Percentiles rank a stretch among this genome's conserved stretches.
Conservation (phyloP, 64 coral and sea anemone genomes). For the Hydrozoanthus tunicans region DNA sequence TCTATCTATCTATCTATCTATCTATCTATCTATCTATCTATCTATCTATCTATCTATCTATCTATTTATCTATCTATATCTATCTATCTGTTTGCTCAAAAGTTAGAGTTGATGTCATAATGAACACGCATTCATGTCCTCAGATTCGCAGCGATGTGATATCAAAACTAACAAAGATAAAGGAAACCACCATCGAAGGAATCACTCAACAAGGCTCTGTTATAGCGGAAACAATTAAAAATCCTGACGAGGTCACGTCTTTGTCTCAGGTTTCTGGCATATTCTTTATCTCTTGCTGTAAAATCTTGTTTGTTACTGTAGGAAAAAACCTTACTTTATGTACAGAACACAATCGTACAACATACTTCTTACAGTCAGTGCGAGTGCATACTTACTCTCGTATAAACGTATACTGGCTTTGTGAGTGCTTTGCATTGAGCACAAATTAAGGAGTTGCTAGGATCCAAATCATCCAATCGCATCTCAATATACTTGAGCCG, state of each 20-base stretch:
- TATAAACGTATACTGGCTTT: too few species aligned
- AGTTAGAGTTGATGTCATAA: too few species aligned
- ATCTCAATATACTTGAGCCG: too few species aligned
- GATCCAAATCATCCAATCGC: too few species aligned
- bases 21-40: background rate
- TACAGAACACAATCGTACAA: too few species aligned
- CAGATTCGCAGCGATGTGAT: slow-evolving; percentile 18
- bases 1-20: too few species aligned
- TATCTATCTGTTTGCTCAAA: background rate
- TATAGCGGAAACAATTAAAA: background rate
- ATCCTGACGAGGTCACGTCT: slow-evolving; percentile 31
- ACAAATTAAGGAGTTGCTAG: too few species aligned
- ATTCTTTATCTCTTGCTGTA: background rate
- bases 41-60: background rate
- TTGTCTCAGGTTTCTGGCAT: slow-evolving; percentile 18
- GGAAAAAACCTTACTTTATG: too few species aligned
- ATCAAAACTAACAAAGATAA: background rate
- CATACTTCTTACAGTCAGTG: too few species aligned
- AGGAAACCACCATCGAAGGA: background rate
- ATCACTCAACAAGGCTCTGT: slow-evolving; percentile 42
- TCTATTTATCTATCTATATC: background rate
- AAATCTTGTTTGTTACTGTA: too few species aligned
- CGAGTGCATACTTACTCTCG: too few species aligned
- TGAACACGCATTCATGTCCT: background rate
- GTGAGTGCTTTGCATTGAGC: too few species aligned